Evolutionary conservation across 2,113 vertebrate genomes (phyloP).

Genomic region (Cathartes aura): DNA sequence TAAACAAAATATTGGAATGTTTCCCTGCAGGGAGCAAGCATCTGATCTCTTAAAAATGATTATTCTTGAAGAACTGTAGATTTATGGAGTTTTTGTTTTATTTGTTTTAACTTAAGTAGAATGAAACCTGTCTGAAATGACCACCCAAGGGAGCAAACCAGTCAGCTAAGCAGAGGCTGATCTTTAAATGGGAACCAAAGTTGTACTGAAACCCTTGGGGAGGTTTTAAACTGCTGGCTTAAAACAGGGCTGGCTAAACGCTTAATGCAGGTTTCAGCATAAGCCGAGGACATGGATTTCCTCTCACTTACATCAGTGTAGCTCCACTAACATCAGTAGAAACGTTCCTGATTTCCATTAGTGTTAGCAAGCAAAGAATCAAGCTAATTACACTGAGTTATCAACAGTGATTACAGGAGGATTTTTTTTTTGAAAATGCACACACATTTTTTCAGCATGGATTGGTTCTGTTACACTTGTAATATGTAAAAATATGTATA

Average conservation of each 20-base stretch:
- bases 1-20: constrained; percentile 57
- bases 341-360: not conserved
- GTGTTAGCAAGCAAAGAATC: constrained; percentile 5
- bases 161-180: not conserved
- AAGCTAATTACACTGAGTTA: constrained; percentile 8
- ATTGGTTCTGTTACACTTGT: not conserved
- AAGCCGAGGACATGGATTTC: not conserved
- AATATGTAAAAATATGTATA: not conserved
- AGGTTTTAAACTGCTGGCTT: not conserved
- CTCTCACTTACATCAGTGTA: not conserved
- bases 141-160: constrained; percentile 50
- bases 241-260: not conserved
- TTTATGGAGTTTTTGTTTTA: constrained; percentile 35
- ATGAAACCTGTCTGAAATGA: constrained; percentile 53
- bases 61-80: not conserved
- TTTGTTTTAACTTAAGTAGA: constrained; percentile 41
- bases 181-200: not conserved
- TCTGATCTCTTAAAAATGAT: constrained; percentile 23
- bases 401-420: not conserved
- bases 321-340: not conserved
- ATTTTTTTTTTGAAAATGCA: not conserved
- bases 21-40: constrained; percentile 42
- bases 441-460: not conserved
- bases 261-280: not conserved
- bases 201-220: not conserved